phyloP scores from a whole-genome alignment of 2,113 vertebrate species.

The Pitta sordida region DNA sequence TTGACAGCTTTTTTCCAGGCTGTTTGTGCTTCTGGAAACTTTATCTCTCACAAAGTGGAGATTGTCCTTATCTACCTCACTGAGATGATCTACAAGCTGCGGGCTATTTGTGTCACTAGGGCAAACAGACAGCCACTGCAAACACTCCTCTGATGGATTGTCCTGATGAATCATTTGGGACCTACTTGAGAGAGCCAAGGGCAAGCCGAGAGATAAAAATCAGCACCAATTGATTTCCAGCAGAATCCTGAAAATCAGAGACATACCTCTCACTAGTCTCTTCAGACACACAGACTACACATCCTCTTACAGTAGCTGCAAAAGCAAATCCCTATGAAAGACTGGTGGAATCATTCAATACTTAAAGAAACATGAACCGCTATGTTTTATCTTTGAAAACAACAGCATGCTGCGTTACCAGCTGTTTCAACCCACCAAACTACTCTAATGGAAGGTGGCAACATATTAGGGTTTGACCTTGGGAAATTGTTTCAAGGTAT shows the following conservation, averaged over 20 bases:
- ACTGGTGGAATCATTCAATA: background rate
- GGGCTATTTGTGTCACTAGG: conserved; percentile 22
- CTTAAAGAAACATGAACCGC: background rate
- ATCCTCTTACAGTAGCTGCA: background rate
- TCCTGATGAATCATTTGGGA: conserved; percentile 42
- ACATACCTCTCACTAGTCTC: conserved; percentile 27
- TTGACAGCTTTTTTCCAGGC: background rate
- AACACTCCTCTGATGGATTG: conserved; percentile 46
- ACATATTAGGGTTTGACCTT: background rate
- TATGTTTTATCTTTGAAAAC: background rate
- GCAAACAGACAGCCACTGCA: conserved; percentile 28
- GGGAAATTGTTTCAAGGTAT: background rate
- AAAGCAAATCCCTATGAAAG: conserved; percentile 11
- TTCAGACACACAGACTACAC: background rate
- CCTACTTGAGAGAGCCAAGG: conserved; percentile 42
- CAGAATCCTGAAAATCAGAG: conserved; percentile 43
- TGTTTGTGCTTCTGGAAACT: background rate
- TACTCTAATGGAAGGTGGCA: background rate
- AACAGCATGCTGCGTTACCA: background rate
- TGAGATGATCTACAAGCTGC: conserved; percentile 12
- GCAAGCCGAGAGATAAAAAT: conserved; percentile 53
- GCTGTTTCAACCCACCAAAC: background rate
- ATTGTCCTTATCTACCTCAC: conserved; percentile 8
- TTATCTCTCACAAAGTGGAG: background rate
- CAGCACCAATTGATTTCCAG: conserved; percentile 45